Conservation (phyloP, 2,797 vertebrate species). For the Anabas testudineus region DNA sequence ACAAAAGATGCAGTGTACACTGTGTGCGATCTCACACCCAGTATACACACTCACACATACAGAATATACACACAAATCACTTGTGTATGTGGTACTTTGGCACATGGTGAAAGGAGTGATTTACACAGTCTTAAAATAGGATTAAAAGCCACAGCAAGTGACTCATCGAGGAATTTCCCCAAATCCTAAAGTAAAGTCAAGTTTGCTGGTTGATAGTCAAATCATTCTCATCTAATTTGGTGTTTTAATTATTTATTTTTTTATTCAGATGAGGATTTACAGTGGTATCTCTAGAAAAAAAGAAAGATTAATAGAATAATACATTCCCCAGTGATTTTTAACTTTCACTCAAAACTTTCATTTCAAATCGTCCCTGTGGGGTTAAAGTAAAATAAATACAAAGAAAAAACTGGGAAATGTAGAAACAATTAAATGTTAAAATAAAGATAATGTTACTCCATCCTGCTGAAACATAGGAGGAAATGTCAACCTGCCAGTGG, state of each 20-base stretch:
- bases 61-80: conserved; percentile 6
- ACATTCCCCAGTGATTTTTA: conserved; percentile 1
- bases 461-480: no score
- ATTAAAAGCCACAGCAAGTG: conserved; percentile 44
- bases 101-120: conserved; percentile 34
- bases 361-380: no score
- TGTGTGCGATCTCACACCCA: conserved; percentile 17
- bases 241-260: conserved; percentile 36
- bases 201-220: conserved; percentile 25
- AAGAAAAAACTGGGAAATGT: no score
- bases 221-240: conserved; percentile 49
- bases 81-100: conserved; percentile 16
- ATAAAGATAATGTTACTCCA: no score
- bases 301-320: neutral
- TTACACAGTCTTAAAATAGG: conserved; percentile 57
- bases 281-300: conserved; percentile 7
- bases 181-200: conserved; percentile 57
- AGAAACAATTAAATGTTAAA: no score
- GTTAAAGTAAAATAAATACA: no score
- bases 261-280: conserved; percentile 13
- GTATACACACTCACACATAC: conserved; percentile 9
- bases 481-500: no score
- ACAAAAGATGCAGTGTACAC: conserved; percentile 6
- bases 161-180: conserved; percentile 58
- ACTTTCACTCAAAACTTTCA: neutral